Conservation (phyloP, 2,888 invertebrate species). For the Cheilosia pagana region DNA sequence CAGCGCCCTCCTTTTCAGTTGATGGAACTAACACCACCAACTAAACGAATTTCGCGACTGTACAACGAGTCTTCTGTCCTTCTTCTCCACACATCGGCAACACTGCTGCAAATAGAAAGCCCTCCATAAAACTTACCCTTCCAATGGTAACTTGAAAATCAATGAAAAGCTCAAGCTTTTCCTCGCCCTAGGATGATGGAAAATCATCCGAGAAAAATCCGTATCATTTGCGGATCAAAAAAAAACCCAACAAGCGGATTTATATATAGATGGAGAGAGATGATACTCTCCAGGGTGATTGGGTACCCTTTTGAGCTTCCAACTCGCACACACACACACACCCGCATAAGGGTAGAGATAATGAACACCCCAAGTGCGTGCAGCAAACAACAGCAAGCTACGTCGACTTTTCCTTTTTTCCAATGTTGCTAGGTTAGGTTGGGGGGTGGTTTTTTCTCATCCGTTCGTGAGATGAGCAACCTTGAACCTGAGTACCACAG, state of each 20-base stretch:
- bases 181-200: constrained; percentile 25
- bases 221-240: constrained; percentile 46
- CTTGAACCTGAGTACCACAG: constrained; percentile 61
- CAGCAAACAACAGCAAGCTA: constrained; percentile 18
- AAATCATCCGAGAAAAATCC: constrained; percentile 55
- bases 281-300: constrained; percentile 57
- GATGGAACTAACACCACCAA: too few relatives aligned
- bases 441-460: background rate
- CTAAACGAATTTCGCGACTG: too few relatives aligned
- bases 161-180: constrained; percentile 30
- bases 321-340: background rate
- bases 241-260: constrained; percentile 43
- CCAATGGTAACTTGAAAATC: constrained; percentile 25
- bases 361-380: constrained; percentile 60
- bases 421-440: background rate
- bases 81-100: constrained; percentile 1
- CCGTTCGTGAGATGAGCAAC: constrained; percentile 44
- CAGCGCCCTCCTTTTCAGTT: too few relatives aligned
- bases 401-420: constrained; percentile 1
- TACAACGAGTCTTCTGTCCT: background rate
- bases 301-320: constrained; percentile 44
- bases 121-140: constrained; percentile 3
- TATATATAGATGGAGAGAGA: constrained; percentile 48
- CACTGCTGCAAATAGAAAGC: constrained; percentile 8
- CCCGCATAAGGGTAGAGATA: constrained; percentile 1